Conservation (phyloP, 2,113 vertebrate species). For the Tympanuchus pallidicinctus region DNA sequence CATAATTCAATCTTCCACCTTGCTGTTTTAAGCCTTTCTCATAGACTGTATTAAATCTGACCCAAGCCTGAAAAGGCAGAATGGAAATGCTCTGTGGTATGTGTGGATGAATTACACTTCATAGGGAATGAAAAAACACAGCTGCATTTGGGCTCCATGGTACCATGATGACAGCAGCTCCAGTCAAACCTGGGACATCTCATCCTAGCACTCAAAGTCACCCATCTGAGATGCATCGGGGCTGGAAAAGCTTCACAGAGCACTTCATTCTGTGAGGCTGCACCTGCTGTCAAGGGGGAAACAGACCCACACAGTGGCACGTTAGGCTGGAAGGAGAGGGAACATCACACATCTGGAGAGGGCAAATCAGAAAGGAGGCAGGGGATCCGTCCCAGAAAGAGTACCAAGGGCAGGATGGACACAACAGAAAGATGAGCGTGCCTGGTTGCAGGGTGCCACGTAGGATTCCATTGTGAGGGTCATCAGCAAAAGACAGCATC, state of each 20-base stretch:
- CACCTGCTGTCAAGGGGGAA: not conserved
- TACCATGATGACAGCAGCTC: not conserved
- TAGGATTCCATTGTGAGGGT: not conserved
- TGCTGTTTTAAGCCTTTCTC: slow-evolving; percentile 59
- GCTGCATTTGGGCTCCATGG: not conserved
- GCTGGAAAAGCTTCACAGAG: not conserved
- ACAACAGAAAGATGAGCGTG: fast-evolving
- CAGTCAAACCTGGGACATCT: not conserved
- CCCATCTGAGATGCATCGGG: fast-evolving
- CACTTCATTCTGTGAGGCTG: fast-evolving
- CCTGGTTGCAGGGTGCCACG: not conserved
- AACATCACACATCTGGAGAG: not conserved
- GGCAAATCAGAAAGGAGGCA: not conserved
- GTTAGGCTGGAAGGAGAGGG: not conserved
- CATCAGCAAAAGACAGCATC: not conserved
- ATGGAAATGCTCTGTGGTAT: not conserved
- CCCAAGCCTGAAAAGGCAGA: slow-evolving; percentile 8
- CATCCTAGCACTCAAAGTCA: not conserved
- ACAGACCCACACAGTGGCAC: not conserved
- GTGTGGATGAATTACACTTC: not conserved
- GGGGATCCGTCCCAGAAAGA: not conserved
- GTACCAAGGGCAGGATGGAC: not conserved
- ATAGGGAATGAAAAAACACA: not conserved
- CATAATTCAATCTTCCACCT: slow-evolving; percentile 63
- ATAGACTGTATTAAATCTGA: slow-evolving; percentile 55